Percentiles rank a stretch among this genome's conserved stretches.
Evolutionary conservation across 2,113 vertebrate species (phyloP).

Genomic region (Scomber japonicus): DNA sequence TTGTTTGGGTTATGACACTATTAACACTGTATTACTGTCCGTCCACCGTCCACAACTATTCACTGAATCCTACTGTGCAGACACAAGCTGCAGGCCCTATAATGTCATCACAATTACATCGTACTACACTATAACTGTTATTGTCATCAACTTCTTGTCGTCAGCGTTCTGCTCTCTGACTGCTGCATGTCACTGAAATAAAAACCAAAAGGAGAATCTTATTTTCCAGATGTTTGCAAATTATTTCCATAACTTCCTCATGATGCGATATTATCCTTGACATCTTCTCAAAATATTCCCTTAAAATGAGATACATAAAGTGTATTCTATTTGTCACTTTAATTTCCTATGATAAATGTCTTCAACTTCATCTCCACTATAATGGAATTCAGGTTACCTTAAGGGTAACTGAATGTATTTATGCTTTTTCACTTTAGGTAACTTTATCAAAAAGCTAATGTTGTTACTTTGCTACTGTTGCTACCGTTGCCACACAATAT

Average conservation of each 20-base stretch:
- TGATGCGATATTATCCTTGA: constrained; percentile 17
- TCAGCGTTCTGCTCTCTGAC: constrained; percentile 1
- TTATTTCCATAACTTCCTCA: constrained; percentile 33
- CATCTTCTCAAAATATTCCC: constrained; percentile 39
- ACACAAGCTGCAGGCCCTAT: neutral
- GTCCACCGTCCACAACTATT: neutral
- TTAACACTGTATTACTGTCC: constrained; percentile 1
- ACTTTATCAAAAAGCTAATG: constrained; percentile 13
- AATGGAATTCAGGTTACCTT: constrained; percentile 5
- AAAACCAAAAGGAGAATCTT: constrained; percentile 26
- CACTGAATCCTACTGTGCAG: neutral
- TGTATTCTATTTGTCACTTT: constrained; percentile 10
- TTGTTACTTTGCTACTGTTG: neutral
- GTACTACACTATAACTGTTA: constrained; percentile 1
- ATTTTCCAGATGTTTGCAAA: constrained; percentile 50
- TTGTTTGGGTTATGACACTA: constrained; percentile 1
- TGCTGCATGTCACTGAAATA: constrained; percentile 33
- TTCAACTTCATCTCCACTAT: neutral
- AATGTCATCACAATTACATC: constrained; percentile 5
- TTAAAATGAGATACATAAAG: constrained; percentile 22
- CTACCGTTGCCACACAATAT: neutral
- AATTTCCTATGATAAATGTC: constrained; percentile 37
- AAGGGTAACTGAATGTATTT: constrained; percentile 30
- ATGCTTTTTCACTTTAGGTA: neutral
- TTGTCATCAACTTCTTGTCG: constrained; percentile 20